Percentiles rank a stretch among this genome's conserved stretches.
These are phyloP conservation scores for Aphelinus certus DNA, from an alignment of 1,140 invertebrate genomes.

Conservation along the genomic window DNA sequence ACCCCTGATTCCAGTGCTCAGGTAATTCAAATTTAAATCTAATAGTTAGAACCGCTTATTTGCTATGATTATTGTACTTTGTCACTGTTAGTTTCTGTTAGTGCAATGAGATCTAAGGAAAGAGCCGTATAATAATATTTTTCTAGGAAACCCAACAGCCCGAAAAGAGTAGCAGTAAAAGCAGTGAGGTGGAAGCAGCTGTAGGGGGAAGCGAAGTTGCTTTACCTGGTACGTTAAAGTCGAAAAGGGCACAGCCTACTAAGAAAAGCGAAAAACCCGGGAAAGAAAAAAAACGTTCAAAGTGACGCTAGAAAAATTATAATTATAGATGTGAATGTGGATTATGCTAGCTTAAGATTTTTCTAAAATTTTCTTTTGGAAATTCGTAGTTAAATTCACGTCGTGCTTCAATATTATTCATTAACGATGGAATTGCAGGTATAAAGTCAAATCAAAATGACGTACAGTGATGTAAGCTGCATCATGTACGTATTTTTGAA, in stretches of 20 bases:
- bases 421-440: slow-evolving; percentile 8
- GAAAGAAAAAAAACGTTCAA: slow-evolving; percentile 2
- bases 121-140: slow-evolving; percentile 13
- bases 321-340: not conserved
- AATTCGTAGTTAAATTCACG: not conserved
- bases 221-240: slow-evolving; percentile 30
- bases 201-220: slow-evolving; percentile 18
- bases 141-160: slow-evolving; percentile 28
- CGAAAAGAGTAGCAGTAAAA: slow-evolving; percentile 21
- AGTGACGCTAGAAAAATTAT: slow-evolving; percentile 9
- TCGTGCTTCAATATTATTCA: not conserved
- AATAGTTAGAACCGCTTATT: not conserved
- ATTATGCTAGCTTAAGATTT: not conserved
- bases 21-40: slow-evolving; percentile 24
- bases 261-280: slow-evolving; percentile 12
- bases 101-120: not conserved
- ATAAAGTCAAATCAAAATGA: slow-evolving; percentile 41
- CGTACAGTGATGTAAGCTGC: slow-evolving; percentile 41
- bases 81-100: not conserved
- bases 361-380: not conserved
- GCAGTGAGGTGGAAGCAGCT: slow-evolving; percentile 32
- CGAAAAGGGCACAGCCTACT: not conserved
- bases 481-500: slow-evolving; percentile 43
- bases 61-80: slow-evolving; percentile 12
- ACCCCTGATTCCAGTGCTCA: slow-evolving; percentile 26